phyloP scores from a whole-genome alignment of 2,797 vertebrate species.

The Acipenser transmontanus region DNA sequence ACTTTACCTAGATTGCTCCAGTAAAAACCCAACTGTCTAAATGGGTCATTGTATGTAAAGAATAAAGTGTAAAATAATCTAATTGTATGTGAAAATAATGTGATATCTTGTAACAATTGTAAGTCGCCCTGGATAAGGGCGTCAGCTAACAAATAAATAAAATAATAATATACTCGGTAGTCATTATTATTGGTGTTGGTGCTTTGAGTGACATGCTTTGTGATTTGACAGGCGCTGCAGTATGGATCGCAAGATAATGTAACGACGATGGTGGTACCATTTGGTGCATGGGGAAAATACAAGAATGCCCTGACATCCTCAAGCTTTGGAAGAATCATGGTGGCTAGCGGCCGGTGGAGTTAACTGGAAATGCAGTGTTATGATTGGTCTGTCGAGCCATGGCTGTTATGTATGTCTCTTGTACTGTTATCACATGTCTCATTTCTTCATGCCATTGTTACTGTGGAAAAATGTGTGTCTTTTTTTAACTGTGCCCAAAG shows the following conservation, averaged over 20 bases:
- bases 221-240: slow-evolving; percentile 19
- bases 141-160: no score
- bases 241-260: slow-evolving; percentile 25
- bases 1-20: no score
- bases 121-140: no score
- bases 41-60: no score
- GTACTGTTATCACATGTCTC: no score
- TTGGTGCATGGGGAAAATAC: slow-evolving; percentile 28
- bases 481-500: not conserved
- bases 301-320: slow-evolving; percentile 2
- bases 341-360: slow-evolving; percentile 18
- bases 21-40: no score
- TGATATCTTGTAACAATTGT: no score
- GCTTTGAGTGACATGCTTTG: not conserved
- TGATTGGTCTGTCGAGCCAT: not conserved
- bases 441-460: not conserved
- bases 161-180: no score
- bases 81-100: no score
- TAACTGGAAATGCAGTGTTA: not conserved
- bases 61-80: no score
- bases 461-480: not conserved
- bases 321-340: slow-evolving; percentile 22
- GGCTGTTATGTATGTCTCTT: no score
- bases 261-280: slow-evolving; percentile 20
- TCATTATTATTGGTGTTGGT: not conserved